These are phyloP conservation scores for Channa maculata DNA, from an alignment of 2,113 vertebrate species.

Conservation along the genomic window DNA sequence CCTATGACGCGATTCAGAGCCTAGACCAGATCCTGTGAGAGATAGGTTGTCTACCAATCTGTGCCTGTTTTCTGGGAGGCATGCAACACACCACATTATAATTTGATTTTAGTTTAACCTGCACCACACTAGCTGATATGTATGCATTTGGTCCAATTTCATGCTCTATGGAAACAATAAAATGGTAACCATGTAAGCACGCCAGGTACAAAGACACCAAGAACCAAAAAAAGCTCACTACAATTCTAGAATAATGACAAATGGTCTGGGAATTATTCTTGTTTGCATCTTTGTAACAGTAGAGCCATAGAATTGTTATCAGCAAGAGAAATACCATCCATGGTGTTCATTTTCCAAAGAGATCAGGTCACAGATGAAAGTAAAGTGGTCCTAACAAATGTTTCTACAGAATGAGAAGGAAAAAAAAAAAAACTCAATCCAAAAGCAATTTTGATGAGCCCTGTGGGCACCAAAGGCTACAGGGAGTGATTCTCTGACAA, in stretches of 20 bases:
- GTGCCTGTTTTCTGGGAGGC: slow-evolving; percentile 5
- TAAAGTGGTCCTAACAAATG: slow-evolving; percentile 29
- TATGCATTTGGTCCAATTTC: background rate
- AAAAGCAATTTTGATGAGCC: slow-evolving; percentile 38
- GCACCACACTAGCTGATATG: slow-evolving; percentile 8
- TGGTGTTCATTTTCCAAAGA: slow-evolving; percentile 6
- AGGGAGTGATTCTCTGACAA: slow-evolving; percentile 5
- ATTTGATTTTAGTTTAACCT: slow-evolving; percentile 43
- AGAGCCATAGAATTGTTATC: background rate
- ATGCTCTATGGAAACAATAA: background rate
- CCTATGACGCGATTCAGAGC: slow-evolving; percentile 1
- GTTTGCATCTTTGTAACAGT: slow-evolving; percentile 1
- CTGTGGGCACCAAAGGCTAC: slow-evolving; percentile 45
- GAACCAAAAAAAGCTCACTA: no score
- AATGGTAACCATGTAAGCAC: background rate
- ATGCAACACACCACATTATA: slow-evolving; percentile 18
- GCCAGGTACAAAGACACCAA: no score
- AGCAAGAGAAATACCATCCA: background rate
- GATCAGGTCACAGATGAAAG: background rate
- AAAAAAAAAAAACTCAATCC: background rate
- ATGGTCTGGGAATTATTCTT: slow-evolving; percentile 1
- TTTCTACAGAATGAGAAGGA: slow-evolving; percentile 16
- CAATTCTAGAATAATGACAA: no score
- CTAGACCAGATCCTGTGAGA: slow-evolving; percentile 1
- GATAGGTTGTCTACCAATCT: slow-evolving; percentile 9